Evolutionary conservation across 2,888 invertebrate genomes (phyloP).

Genomic region (Megamerina dolium): DNA sequence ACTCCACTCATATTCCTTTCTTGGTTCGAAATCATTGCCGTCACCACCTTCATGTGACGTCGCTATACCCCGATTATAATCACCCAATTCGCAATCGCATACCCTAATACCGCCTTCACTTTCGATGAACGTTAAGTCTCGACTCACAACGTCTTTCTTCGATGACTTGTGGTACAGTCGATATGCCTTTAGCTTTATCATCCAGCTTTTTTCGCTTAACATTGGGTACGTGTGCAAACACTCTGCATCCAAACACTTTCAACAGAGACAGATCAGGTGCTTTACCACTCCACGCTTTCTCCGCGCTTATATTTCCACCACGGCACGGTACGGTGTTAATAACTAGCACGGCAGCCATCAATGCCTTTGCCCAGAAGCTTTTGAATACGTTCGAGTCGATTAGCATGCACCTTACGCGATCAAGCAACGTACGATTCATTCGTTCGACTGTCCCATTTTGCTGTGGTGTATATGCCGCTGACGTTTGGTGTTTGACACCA

Average conservation of each 20-base stretch:
- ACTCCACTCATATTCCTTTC: conserved; percentile 2
- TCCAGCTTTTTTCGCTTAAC: conserved; percentile 10
- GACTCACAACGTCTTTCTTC: conserved; percentile 3
- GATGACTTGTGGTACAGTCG: conserved; percentile 8
- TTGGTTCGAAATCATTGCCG: conserved; percentile 5
- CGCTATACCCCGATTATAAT: not conserved
- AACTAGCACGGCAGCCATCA: conserved; percentile 6
- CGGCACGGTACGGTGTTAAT: conserved; percentile 7
- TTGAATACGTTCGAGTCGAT: not conserved
- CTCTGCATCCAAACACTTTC: conserved; percentile 10
- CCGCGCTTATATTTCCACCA: conserved; percentile 8
- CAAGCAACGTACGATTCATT: conserved; percentile 3
- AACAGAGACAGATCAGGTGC: conserved; percentile 9
- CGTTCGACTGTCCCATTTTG: conserved; percentile 4
- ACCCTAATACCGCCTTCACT: conserved; percentile 1
- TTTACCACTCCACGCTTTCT: conserved; percentile 23
- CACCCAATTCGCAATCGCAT: not conserved
- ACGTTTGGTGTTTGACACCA: conserved; percentile 1
- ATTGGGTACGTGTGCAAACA: conserved; percentile 9
- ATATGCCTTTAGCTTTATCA: conserved; percentile 12
- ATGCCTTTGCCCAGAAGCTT: conserved; percentile 8
- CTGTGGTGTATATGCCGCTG: conserved; percentile 1
- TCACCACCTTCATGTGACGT: conserved; percentile 1
- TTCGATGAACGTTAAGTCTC: conserved; percentile 7
- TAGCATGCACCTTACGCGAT: conserved; percentile 3